Conservation (phyloP, 2,113 vertebrate species). For the Psittacara wagleri region DNA sequence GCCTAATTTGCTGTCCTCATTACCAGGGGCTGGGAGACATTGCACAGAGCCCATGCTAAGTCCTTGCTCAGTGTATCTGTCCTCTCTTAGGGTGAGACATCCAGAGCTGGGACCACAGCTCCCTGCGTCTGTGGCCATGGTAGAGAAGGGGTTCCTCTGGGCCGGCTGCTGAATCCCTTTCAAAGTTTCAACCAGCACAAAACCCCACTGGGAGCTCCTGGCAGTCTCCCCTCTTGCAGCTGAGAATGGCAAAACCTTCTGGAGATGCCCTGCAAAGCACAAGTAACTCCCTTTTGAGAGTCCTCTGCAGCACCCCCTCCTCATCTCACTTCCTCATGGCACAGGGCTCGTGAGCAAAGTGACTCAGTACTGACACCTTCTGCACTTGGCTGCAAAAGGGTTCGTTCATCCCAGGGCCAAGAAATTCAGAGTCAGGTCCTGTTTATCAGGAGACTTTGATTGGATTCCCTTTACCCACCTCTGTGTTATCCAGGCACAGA, state of each 20-base stretch:
- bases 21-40: background rate
- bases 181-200: background rate
- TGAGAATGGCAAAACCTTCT: background rate
- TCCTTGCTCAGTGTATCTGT: background rate
- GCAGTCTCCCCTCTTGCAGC: background rate
- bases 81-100: rapidly evolving
- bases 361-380: conserved; percentile 20
- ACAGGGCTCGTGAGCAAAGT: background rate
- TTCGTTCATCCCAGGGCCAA: background rate
- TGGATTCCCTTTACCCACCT: background rate
- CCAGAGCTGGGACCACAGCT: background rate
- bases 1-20: background rate
- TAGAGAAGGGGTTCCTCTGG: background rate
- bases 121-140: rapidly evolving
- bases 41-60: background rate
- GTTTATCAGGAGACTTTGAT: background rate
- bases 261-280: background rate
- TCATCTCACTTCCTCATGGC: background rate
- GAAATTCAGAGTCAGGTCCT: background rate
- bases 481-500: background rate
- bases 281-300: background rate
- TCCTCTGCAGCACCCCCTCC: background rate
- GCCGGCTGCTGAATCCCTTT: background rate
- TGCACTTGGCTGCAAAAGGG: background rate
- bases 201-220: background rate